Evolutionary conservation across 2,888 invertebrate genomes (phyloP).

Genomic region (Hydroisotoma schaefferi): DNA sequence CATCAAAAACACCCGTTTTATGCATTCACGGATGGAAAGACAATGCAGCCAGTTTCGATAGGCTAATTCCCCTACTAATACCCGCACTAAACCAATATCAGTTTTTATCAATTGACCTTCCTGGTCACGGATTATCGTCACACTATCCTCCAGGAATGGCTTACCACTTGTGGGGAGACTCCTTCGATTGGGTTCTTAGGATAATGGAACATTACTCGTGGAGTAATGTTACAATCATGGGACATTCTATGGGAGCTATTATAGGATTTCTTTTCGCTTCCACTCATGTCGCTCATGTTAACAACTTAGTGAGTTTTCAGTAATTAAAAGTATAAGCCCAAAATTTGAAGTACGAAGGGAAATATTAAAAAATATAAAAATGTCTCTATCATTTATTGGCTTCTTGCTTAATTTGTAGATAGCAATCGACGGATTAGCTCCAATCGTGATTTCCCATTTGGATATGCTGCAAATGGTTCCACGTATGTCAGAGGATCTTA

Average conservation of each 20-base stretch:
- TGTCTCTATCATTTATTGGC: too few relatives aligned
- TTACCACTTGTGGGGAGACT: slow-evolving; percentile 10
- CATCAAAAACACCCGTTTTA: slow-evolving; percentile 23
- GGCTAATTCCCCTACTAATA: slow-evolving; percentile 25
- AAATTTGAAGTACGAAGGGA: too few relatives aligned
- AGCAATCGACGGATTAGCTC: slow-evolving; percentile 41
- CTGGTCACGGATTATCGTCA: slow-evolving; percentile 61
- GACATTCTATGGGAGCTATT: slow-evolving; percentile 26
- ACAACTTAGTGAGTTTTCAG: slow-evolving; percentile 40
- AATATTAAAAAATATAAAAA: too few relatives aligned
- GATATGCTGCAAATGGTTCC: slow-evolving; percentile 28
- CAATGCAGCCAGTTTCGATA: slow-evolving; percentile 34
- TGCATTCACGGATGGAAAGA: slow-evolving; percentile 51
- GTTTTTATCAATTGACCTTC: slow-evolving; percentile 39
- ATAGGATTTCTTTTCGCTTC: slow-evolving; percentile 21
- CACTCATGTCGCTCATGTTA: slow-evolving; percentile 64
- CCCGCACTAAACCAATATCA: slow-evolving; percentile 22
- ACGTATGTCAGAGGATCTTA: slow-evolving; percentile 16
- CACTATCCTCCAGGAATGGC: slow-evolving; percentile 55
- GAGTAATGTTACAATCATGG: slow-evolving; percentile 11
- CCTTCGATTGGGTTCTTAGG: slow-evolving; percentile 10
- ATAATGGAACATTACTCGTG: slow-evolving; percentile 11
- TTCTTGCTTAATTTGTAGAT: slow-evolving; percentile 27
- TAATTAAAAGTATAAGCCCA: too few relatives aligned
- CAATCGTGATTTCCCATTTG: slow-evolving; percentile 21